phyloP scores from a whole-genome alignment of 2,113 vertebrate genomes.

The Nothoprocta perdicaria region DNA sequence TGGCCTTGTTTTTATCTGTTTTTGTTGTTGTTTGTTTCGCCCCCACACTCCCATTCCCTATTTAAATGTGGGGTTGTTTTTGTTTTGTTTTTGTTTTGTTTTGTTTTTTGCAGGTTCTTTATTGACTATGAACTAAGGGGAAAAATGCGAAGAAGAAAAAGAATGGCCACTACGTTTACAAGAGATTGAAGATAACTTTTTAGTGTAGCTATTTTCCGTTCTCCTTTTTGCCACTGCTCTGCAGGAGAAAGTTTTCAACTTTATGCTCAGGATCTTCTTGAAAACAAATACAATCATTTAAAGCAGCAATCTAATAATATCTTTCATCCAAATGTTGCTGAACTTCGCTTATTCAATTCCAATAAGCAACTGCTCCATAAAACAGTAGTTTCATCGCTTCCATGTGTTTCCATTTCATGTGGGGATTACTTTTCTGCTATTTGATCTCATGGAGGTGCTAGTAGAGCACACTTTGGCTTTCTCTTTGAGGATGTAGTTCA shows the following conservation, averaged over 20 bases:
- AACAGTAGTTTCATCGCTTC: constrained; percentile 7
- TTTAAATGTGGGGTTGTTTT: neutral
- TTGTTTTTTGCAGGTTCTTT: neutral
- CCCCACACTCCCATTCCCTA: neutral
- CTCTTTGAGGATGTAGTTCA: neutral
- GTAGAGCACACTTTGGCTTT: neutral
- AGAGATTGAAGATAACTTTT: constrained; percentile 7
- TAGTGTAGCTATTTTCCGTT: constrained; percentile 8
- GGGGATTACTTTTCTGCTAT: neutral
- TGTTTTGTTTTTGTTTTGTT: too few species aligned
- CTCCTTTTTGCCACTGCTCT: constrained; percentile 2
- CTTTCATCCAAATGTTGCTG: neutral
- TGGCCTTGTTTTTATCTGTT: neutral
- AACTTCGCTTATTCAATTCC: neutral
- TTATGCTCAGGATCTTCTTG: neutral
- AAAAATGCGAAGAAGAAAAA: neutral
- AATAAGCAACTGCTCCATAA: neutral
- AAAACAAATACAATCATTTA: constrained; percentile 3
- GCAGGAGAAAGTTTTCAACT: constrained; percentile 22
- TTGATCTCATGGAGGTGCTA: constrained; percentile 12
- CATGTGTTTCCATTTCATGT: neutral
- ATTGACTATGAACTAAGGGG: neutral
- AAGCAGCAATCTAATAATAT: constrained; percentile 1
- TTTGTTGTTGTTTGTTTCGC: too few species aligned
- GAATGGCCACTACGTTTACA: neutral